These are phyloP conservation scores for Congeria kusceri DNA, from an alignment of 2,888 invertebrate genomes.

Conservation along the genomic window DNA sequence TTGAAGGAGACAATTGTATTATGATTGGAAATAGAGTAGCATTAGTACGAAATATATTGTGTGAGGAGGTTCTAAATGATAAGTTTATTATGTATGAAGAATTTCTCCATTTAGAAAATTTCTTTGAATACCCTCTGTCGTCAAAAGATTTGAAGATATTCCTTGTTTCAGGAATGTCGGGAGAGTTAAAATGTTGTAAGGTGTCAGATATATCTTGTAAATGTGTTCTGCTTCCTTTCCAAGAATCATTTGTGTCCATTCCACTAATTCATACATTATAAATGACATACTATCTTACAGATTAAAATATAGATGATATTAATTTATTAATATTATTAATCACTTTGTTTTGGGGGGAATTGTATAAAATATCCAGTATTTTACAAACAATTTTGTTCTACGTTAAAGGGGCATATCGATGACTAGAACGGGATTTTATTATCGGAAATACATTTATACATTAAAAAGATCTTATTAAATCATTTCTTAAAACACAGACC, in stretches of 20 bases:
- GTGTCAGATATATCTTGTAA: slow-evolving; percentile 32
- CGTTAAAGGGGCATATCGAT: no score
- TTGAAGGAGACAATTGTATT: slow-evolving; percentile 15
- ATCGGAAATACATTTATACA: no score
- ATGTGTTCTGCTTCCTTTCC: slow-evolving; percentile 44
- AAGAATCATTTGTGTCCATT: slow-evolving; percentile 4
- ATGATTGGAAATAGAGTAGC: slow-evolving; percentile 10
- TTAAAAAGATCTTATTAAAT: no score
- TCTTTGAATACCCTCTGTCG: slow-evolving; percentile 25
- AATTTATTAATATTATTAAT: no score
- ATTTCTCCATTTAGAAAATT: slow-evolving; percentile 17
- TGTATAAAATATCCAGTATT: no score
- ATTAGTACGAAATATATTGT: slow-evolving; percentile 19
- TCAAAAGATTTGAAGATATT: slow-evolving; percentile 39
- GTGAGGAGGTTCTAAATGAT: neutral
- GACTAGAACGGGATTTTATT: no score
- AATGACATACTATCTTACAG: neutral
- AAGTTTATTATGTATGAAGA: slow-evolving; percentile 24
- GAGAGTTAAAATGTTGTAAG: slow-evolving; percentile 4
- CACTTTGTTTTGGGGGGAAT: no score
- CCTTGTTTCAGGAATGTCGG: slow-evolving; percentile 29
- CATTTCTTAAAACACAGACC: no score
- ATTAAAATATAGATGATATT: no score
- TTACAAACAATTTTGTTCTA: no score
- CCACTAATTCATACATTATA: slow-evolving; percentile 25